phyloP scores from a whole-genome alignment of 2,113 vertebrate genomes.

The Sus scrofa region T2T-Sscrofa CM000813.6:49168501-49169000 shows the following conservation, averaged over 20 bases:
- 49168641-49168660: constrained; percentile 2
- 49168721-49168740: background rate
- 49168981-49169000: background rate
- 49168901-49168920: background rate
- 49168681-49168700: background rate
- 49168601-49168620: background rate
- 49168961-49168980: background rate
- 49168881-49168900: background rate
- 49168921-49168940: background rate
- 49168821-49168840: background rate
- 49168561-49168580: background rate
- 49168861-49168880: background rate
- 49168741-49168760: background rate
- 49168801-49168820: background rate
- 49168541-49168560: background rate
- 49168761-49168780: background rate
- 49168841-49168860: background rate
- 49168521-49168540: background rate
- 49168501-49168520: background rate
- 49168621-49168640: background rate
- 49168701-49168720: background rate
- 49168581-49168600: background rate
- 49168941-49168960: background rate
- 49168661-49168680: background rate
- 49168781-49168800: background rate